A percentile compares a stretch with the other conserved stretches of the same genome.
Evolutionary conservation across 2,888 invertebrate genomes (phyloP).

Genomic region (Melanophora roralis): DNA sequence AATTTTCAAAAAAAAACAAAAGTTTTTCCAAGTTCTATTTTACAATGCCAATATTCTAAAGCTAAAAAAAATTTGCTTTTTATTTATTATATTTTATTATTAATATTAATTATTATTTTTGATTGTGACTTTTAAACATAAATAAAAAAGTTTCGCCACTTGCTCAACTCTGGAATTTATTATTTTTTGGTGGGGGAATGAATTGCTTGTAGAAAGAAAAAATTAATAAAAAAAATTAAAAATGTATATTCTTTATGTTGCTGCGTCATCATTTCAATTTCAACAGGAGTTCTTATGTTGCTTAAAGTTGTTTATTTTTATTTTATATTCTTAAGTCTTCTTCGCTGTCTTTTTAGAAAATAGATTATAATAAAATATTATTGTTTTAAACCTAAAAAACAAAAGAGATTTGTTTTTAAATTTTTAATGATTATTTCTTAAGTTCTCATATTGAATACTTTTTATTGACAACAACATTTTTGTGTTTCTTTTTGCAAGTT

Average conservation of each 20-base stretch:
- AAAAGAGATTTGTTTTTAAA: not conserved
- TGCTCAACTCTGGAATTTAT: not conserved
- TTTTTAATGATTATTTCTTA: not conserved
- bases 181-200: too few relatives aligned
- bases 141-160: not conserved
- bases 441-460: too few relatives aligned
- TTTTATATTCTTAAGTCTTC: not conserved
- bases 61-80: too few relatives aligned
- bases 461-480: not conserved
- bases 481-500: not conserved
- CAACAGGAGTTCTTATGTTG: constrained; percentile 16
- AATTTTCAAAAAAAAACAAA: too few relatives aligned
- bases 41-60: too few relatives aligned
- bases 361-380: not conserved
- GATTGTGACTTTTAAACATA: too few relatives aligned
- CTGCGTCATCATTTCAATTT: constrained; percentile 28
- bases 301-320: constrained; percentile 16
- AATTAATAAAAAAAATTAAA: not conserved
- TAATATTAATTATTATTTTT: too few relatives aligned
- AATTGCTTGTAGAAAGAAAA: not conserved
- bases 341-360: not conserved
- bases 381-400: too few relatives aligned
- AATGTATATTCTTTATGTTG: not conserved
- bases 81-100: too few relatives aligned
- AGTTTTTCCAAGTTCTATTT: too few relatives aligned